A percentile compares a stretch with the other conserved stretches of the same genome.
These are phyloP conservation scores for Atherinomorus stipes DNA, from an alignment of 2,113 vertebrate genomes.

Conservation along the genomic window DNA sequence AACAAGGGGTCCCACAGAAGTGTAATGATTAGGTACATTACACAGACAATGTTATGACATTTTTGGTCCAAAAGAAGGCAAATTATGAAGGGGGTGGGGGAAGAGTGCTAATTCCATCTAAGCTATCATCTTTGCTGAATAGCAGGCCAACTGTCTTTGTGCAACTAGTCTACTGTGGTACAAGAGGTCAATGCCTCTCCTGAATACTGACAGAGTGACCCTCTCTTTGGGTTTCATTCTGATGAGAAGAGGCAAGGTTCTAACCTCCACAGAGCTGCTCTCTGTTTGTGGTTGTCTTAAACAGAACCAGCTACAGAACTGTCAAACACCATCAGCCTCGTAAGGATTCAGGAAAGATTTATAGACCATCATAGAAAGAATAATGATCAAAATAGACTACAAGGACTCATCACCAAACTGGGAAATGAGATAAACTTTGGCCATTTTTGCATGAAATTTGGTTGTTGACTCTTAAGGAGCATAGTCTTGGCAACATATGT, in stretches of 20 bases:
- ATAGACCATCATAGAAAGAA: constrained; percentile 45
- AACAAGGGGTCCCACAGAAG: constrained; percentile 58
- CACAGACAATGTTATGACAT: constrained; percentile 73
- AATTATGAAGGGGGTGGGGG: constrained; percentile 12
- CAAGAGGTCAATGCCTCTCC: constrained; percentile 49
- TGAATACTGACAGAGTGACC: constrained; percentile 57
- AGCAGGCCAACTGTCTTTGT: constrained; percentile 7
- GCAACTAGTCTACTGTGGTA: constrained; percentile 6
- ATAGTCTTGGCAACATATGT: constrained; percentile 34
- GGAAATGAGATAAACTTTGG: constrained; percentile 52
- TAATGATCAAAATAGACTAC: constrained; percentile 49
- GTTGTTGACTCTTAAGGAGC: constrained; percentile 41
- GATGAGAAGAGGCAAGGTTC: constrained; percentile 72
- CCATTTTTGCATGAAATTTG: constrained; percentile 51
- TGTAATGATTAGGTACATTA: constrained; percentile 71
- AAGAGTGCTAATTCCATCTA: constrained; percentile 52
- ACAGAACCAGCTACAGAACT: constrained; percentile 75
- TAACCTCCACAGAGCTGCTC: constrained; percentile 62
- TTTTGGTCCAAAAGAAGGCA: constrained; percentile 53
- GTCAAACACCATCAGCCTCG: constrained; percentile 77
- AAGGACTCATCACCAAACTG: constrained; percentile 55
- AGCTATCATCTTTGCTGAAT: constrained; percentile 45
- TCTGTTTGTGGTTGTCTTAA: constrained; percentile 72
- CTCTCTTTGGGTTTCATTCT: constrained; percentile 57
- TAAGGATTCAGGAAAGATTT: constrained; percentile 34